phyloP scores from a whole-genome alignment of 2,888 invertebrate species.

The Drosophila barbarae region DNA sequence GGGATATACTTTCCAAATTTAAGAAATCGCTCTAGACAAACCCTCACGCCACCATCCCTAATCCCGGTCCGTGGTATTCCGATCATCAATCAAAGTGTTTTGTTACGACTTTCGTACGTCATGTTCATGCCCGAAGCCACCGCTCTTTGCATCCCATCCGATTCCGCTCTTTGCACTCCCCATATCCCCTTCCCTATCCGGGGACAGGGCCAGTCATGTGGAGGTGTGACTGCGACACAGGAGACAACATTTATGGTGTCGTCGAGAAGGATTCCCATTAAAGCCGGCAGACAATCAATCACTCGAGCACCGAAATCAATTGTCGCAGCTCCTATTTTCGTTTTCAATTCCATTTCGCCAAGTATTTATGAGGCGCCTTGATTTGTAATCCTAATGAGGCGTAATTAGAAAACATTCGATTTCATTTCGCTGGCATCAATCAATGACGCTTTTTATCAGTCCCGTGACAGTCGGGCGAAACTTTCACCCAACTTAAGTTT shows the following conservation, averaged over 20 bases:
- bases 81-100: constrained; percentile 73
- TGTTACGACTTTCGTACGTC: constrained; percentile 68
- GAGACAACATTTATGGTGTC: constrained; percentile 69
- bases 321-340: constrained; percentile 50
- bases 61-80: constrained; percentile 42
- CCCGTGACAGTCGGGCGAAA: constrained; percentile 32
- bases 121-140: constrained; percentile 46
- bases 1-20: neutral
- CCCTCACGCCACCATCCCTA: constrained; percentile 30
- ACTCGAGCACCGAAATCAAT: constrained; percentile 54
- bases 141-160: constrained; percentile 29
- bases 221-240: constrained; percentile 59
- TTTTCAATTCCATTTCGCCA: constrained; percentile 58
- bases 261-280: constrained; percentile 44
- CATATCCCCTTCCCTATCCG: neutral
- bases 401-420: constrained; percentile 67
- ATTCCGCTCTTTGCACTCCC: constrained; percentile 6
- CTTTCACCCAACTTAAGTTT: constrained; percentile 54
- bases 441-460: constrained; percentile 26
- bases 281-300: constrained; percentile 62
- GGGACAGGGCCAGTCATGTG: constrained; percentile 26
- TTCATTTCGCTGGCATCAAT: constrained; percentile 51
- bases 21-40: neutral
- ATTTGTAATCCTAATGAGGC: constrained; percentile 64
- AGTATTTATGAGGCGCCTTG: constrained; percentile 57